Conservation (phyloP, 2,113 vertebrate species). For the Aegithalos caudatus region DNA sequence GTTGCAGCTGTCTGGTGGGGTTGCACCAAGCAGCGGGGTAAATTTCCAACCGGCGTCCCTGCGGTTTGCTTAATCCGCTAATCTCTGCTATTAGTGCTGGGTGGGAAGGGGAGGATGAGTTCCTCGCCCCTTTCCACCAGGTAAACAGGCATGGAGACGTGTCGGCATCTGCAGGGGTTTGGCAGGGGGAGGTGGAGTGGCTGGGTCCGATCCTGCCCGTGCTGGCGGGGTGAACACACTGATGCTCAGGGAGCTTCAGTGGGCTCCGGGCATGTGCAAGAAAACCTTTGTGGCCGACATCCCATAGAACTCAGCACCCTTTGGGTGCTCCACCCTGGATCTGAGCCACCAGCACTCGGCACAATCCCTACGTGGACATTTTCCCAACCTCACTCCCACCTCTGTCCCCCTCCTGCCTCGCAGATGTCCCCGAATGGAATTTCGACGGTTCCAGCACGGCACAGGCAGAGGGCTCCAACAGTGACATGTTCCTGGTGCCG, state of each 20-base stretch:
- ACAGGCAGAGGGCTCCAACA: constrained; percentile 80
- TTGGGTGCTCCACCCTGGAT: background rate
- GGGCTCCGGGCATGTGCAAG: background rate
- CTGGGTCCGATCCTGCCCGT: background rate
- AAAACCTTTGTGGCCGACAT: rapidly evolving
- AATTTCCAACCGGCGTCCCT: background rate
- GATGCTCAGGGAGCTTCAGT: background rate
- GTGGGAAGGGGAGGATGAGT: background rate
- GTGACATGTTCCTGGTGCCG: constrained; percentile 83
- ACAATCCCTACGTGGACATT: rapidly evolving
- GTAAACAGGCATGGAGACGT: background rate
- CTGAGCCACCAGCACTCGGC: background rate
- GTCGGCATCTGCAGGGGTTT: background rate
- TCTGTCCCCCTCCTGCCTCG: background rate
- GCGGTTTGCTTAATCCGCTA: background rate
- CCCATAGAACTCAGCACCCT: rapidly evolving
- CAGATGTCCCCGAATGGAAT: constrained; percentile 83
- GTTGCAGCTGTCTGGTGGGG: background rate
- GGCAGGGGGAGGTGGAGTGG: background rate
- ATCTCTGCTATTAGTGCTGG: background rate
- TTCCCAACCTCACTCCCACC: background rate
- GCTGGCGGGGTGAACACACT: rapidly evolving
- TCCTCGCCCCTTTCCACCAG: background rate
- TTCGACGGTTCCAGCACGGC: constrained; percentile 77
- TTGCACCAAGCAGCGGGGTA: background rate